phyloP scores from a whole-genome alignment of 1,140 invertebrate species.

The Drosophila mojavensis region DNA sequence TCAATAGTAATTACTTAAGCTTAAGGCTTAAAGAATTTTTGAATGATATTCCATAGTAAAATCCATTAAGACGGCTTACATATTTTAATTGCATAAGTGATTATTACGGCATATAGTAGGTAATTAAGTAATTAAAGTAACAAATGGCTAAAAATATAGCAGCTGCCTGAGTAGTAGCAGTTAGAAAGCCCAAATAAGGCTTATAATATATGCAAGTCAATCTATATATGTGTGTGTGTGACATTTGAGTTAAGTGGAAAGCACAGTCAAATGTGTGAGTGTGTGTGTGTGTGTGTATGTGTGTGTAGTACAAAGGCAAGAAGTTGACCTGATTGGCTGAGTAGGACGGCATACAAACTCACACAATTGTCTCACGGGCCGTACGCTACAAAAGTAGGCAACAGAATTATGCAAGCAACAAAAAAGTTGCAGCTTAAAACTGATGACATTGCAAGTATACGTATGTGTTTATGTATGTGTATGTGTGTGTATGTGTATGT shows the following conservation, averaged over 20 bases:
- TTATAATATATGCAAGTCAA: background rate
- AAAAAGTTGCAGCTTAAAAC: conserved; percentile 25
- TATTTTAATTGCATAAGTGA: background rate
- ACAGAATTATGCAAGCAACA: conserved; percentile 33
- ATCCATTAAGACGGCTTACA: too few relatives aligned
- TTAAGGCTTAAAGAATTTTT: too few relatives aligned
- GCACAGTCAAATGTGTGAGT: background rate
- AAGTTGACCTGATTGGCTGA: conserved; percentile 44
- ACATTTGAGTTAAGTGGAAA: conserved; percentile 19
- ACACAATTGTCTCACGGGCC: conserved; percentile 16
- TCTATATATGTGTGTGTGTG: conserved; percentile 1
- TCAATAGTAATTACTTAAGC: background rate
- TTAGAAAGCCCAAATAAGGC: too few relatives aligned
- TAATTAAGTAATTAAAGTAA: background rate
- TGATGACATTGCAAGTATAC: conserved; percentile 29
- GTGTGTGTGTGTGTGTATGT: too few relatives aligned
- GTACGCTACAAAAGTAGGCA: conserved; percentile 35
- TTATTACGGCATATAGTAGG: background rate
- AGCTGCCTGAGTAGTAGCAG: too few relatives aligned
- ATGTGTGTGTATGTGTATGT: background rate
- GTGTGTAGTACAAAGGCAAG: conserved; percentile 15
- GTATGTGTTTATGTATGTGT: background rate
- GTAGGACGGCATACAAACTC: background rate
- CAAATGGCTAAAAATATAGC: too few relatives aligned
- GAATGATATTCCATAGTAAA: too few relatives aligned